Evolutionary conservation across 2,113 vertebrate species (phyloP).

Genomic region (Pollachius pollachius): DNA sequence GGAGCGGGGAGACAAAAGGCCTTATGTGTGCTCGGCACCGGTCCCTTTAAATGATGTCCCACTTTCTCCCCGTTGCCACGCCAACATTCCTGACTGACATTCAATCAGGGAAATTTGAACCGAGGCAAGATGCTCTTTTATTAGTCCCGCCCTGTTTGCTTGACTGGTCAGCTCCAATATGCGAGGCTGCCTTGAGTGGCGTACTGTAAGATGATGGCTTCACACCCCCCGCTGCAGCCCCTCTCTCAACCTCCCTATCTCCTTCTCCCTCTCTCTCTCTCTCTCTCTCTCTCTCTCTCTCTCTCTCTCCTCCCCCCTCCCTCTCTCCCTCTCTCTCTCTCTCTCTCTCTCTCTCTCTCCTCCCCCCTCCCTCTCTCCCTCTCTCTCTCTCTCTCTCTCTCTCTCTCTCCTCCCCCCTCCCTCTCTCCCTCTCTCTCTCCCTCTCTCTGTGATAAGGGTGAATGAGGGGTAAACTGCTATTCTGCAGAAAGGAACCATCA

Average conservation of each 20-base stretch:
- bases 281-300: no score
- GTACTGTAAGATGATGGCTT: conserved; percentile 65
- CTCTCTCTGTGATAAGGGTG: conserved; percentile 69
- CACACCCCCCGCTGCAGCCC: not conserved
- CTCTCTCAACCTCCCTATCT: not conserved
- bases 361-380: no score
- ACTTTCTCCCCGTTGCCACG: conserved; percentile 61
- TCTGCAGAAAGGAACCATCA: conserved; percentile 77
- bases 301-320: no score
- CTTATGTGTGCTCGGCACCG: conserved; percentile 59
- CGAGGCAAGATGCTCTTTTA: conserved; percentile 76
- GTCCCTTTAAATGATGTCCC: conserved; percentile 62
- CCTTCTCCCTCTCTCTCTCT: not conserved
- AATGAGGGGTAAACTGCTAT: conserved; percentile 76
- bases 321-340: no score
- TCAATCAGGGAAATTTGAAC: conserved; percentile 80
- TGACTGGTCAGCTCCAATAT: conserved; percentile 74
- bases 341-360: conserved; percentile 23
- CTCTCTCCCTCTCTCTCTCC: not conserved
- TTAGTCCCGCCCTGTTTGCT: conserved; percentile 74
- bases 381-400: no score
- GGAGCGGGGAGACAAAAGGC: conserved; percentile 61
- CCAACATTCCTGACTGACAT: conserved; percentile 79
- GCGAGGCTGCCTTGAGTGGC: conserved; percentile 59
- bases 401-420: not conserved